A percentile compares a stretch with the other conserved stretches of the same genome.
Evolutionary conservation across 2,888 invertebrate genomes (phyloP).

Genomic region (Tetragonisca angustula): DNA sequence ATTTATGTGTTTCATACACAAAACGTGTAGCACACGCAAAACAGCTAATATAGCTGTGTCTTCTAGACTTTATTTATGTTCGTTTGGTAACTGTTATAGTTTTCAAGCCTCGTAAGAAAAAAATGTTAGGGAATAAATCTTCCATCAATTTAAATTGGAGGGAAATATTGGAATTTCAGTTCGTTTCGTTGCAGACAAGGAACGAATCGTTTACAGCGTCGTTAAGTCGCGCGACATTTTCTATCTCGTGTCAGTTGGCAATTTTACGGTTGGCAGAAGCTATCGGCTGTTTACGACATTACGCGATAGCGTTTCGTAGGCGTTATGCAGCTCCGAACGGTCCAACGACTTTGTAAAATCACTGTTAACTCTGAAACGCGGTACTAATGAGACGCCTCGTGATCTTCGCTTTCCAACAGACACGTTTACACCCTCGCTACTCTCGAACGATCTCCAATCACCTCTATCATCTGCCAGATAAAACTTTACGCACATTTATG

Average conservation of each 20-base stretch:
- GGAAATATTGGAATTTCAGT: background rate
- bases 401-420: too few species aligned
- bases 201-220: conserved; percentile 36
- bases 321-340: conserved; percentile 57
- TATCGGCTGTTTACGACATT: conserved; percentile 59
- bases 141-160: background rate
- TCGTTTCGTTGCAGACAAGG: conserved; percentile 1
- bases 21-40: too few species aligned
- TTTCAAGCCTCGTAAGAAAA: background rate
- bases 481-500: background rate
- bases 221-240: conserved; percentile 36
- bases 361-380: conserved; percentile 27
- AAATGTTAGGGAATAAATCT: background rate
- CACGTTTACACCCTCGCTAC: background rate
- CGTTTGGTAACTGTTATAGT: background rate
- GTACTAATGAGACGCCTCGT: conserved; percentile 40
- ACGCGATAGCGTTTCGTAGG: conserved; percentile 47
- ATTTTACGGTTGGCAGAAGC: conserved; percentile 57
- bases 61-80: background rate
- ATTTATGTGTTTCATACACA: too few species aligned
- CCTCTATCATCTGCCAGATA: background rate
- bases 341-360: conserved; percentile 47
- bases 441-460: background rate
- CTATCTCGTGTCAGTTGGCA: conserved; percentile 54
- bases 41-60: background rate